Base-by-base conservation (phyloP, 2,797 vertebrate genomes). In the Silurus aristotelis region DNA sequence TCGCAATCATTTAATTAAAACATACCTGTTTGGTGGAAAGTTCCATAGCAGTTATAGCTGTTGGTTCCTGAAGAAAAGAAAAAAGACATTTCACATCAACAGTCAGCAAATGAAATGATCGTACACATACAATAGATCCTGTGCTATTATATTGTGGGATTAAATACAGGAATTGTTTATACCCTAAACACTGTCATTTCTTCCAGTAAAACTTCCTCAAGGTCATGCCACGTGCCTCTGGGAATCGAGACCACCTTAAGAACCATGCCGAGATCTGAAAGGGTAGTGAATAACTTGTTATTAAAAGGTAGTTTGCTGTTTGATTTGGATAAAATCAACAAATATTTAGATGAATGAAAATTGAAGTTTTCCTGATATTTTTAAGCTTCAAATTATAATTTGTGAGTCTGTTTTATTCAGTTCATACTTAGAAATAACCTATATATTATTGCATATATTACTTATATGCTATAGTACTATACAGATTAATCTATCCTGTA, bases 121-220 rank as follows among this genome's bases (percentile, higher is more conserved):
- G 10, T 25, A 17, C 1, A 48, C 14, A 64, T 66, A 66, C 8
- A 52, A 80, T 52, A 80, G 5, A 52, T 66, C 4, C 1, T 14
- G 46, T 80, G 78, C n/a, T 67, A 6, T 80, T 19, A 9, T 14
- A 43, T 19, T 2, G 1, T 48, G 0, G 15, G 38, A 64, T 25
- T 48, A n/a, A 48, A 80, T 78, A 5, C n/a, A 73, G 17, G 55
- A 64, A 67, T 25, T 66, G 52, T 58, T 61, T 9, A 55, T 95
- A 99, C 98, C 94, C 94, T 95, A 92, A 99, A 98, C 79, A 99
- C 97, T 73, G 97, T 96, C 96, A 99, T 98, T 95, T 99, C 98
- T 92, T 99, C 98, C 90, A 99, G 89, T 72, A 99, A 94, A 85
- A 99, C 98, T 93, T 99, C 98, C 91, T 99, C 98, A 91, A 99